These are phyloP conservation scores for Myotis yumanensis DNA, from an alignment of 2,113 vertebrate species.

Conservation along the genomic window DNA sequence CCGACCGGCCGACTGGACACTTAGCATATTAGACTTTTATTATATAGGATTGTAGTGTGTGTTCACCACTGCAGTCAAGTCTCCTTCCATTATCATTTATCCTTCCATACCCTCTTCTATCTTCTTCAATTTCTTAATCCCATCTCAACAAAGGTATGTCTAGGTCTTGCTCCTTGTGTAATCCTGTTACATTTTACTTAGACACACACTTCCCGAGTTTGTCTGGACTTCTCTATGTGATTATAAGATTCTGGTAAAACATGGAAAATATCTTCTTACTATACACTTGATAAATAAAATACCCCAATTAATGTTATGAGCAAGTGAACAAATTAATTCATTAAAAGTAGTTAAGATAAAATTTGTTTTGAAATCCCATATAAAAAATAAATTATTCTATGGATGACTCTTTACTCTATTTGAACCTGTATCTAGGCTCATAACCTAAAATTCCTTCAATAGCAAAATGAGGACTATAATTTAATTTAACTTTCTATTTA, in stretches of 20 bases:
- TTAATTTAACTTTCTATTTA: not conserved
- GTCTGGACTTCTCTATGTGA: not conserved
- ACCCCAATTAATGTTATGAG: not conserved
- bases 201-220: not conserved
- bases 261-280: not conserved
- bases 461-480: slow-evolving; percentile 14
- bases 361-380: not conserved
- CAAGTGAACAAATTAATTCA: not conserved
- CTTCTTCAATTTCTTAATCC: not conserved
- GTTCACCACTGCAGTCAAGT: not conserved
- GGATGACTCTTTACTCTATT: not conserved
- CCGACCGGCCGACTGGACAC: too few species aligned
- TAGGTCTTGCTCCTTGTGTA: not conserved
- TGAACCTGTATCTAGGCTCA: not conserved
- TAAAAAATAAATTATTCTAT: not conserved
- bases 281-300: not conserved
- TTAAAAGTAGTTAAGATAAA: not conserved
- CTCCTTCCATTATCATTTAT: not conserved
- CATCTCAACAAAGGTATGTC: not conserved
- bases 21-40: too few species aligned
- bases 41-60: not conserved
- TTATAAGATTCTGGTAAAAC: not conserved
- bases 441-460: not conserved
- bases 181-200: not conserved
- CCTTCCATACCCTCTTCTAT: not conserved